phyloP scores from a whole-genome alignment of 2,113 vertebrate genomes.

The Brachionichthys hirsutus region DNA sequence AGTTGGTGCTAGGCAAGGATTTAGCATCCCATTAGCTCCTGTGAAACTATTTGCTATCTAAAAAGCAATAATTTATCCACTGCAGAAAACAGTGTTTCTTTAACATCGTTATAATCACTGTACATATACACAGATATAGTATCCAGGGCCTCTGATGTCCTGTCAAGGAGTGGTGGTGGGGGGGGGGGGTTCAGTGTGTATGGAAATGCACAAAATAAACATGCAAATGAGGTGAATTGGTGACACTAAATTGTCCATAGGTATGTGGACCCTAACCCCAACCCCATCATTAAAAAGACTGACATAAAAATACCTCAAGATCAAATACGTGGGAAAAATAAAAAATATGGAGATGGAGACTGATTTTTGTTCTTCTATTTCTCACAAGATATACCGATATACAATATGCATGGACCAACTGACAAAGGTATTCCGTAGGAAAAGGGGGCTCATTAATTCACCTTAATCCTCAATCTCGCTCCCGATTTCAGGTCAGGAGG shows the following conservation, averaged over 20 bases:
- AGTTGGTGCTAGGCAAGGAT: slow-evolving; percentile 41
- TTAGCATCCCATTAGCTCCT: slow-evolving; percentile 66
- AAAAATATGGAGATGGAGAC: neutral
- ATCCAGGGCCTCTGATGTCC: slow-evolving; percentile 1
- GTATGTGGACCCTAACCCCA: no score
- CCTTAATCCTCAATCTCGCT: slow-evolving; percentile 66
- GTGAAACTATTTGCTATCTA: slow-evolving; percentile 41
- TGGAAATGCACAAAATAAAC: slow-evolving; percentile 20
- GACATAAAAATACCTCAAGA: no score
- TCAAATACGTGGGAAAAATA: neutral
- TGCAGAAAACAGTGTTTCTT: slow-evolving; percentile 26
- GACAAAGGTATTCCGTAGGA: slow-evolving; percentile 65
- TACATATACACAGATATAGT: neutral
- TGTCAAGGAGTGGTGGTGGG: neutral
- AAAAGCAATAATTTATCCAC: slow-evolving; percentile 22
- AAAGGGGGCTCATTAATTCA: slow-evolving; percentile 65
- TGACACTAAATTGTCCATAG: no score
- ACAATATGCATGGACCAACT: no score
- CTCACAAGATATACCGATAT: no score
- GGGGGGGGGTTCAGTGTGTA: neutral
- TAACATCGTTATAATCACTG: slow-evolving; percentile 4
- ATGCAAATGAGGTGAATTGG: no score
- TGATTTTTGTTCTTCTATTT: no score
- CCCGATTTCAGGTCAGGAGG: slow-evolving; percentile 60
- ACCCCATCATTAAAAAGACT: no score